Base-by-base conservation (phyloP, 2,888 invertebrate genomes). In the Ichneumoninae sp. region DNA sequence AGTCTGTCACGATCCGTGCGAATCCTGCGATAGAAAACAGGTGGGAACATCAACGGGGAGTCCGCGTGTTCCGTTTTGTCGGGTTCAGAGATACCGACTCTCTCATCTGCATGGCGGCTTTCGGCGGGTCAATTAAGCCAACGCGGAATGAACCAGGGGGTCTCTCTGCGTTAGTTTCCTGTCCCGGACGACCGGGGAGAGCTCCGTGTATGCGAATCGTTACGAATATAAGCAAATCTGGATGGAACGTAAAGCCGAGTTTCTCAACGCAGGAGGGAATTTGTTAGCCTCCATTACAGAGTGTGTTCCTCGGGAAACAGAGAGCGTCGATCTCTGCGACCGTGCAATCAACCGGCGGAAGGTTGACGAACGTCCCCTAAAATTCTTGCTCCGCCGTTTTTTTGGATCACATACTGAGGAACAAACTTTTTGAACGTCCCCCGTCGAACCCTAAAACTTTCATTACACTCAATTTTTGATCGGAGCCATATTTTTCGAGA, bases 1-100 rank as follows among this genome's bases (percentile, higher is more conserved):
- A 30, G 33, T 22, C 30, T 62, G 33, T 33, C 62, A 62, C 30
- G 62, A 16, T 33, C 33, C 62, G 62, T 62, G 62, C 33, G 62
- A 62, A 62, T 33, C 1, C 62, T 62, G 30, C 62, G n/a, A 62
- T n/a, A 30, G 62, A 13, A 33, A 26, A 62, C 62, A 62, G 62
- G 62, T 62, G 62, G 30, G 16, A 62, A 62, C 30, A 33, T 33
- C 7, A 16, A 6, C 62, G 0, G 62, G 57, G 44, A 47, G 13
- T 47, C 13, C 13, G 44, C 16, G 13, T 10, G 44, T 16, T 4
- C 44, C 16, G 16, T 47, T 47, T 47, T 47, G 44, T 16, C 16
- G 44, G 16, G 16, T 47, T 16, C 44, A 1, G 44, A 47, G 44
- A 47, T 47, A 0, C 44, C 5, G 44, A 47, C 60, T 30, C 60